Percentiles rank a stretch among this genome's conserved stretches.
Evolutionary conservation across 2,888 invertebrate species (phyloP).

Genomic region (Himalopsyche tibetana): DNA sequence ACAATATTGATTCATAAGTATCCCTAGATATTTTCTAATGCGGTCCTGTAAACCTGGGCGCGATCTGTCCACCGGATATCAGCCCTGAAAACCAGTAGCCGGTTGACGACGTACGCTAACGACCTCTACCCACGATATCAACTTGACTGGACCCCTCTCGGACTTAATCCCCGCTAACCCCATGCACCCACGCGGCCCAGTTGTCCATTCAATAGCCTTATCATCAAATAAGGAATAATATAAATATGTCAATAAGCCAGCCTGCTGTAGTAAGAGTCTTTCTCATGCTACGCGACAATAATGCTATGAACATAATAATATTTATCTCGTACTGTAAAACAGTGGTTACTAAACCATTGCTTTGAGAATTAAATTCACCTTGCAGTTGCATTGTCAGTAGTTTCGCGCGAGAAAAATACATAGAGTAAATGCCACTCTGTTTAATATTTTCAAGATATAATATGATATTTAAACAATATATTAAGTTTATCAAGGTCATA

Average conservation of each 20-base stretch:
- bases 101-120: slow-evolving; percentile 55
- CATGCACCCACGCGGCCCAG: neutral
- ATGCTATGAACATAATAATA: no score
- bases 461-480: no score
- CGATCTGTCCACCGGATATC: slow-evolving; percentile 60
- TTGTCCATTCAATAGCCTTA: neutral
- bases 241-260: neutral
- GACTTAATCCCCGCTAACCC: neutral
- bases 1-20: no score
- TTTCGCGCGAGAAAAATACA: no score
- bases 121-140: slow-evolving; percentile 59
- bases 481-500: no score
- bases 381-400: no score
- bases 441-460: no score
- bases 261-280: neutral
- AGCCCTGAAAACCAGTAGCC: slow-evolving; percentile 64
- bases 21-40: neutral
- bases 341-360: no score
- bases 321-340: no score
- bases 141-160: slow-evolving; percentile 23
- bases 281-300: no score
- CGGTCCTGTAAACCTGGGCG: slow-evolving; percentile 9
- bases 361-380: no score
- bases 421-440: no score
- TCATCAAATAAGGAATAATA: neutral